Conservation (phyloP, 2,113 vertebrate species). For the Tor tambroides region DNA sequence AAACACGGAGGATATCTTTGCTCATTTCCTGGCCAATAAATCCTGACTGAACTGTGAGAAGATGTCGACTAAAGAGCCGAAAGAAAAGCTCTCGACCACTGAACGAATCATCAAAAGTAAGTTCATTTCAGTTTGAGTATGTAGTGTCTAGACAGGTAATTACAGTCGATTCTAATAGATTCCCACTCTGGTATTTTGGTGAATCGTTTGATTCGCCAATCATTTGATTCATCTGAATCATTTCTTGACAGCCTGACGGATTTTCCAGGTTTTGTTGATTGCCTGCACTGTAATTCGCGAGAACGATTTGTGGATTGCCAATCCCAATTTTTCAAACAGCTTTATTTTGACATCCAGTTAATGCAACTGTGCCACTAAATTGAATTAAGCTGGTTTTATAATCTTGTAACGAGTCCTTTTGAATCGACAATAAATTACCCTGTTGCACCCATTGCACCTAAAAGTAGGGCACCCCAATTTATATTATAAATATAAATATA, state of each 20-base stretch:
- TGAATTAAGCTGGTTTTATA: not conserved
- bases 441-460: not conserved
- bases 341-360: too few species aligned
- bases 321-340: too few species aligned
- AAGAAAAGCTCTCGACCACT: constrained; percentile 83
- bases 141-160: not conserved
- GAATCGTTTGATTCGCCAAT: constrained; percentile 10
- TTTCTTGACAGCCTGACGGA: not conserved
- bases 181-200: not conserved
- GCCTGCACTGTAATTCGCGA: too few species aligned
- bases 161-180: not conserved
- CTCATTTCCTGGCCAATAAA: constrained; percentile 33
- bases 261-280: not conserved
- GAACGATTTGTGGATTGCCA: too few species aligned
- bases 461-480: not conserved
- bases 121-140: constrained; percentile 40
- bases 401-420: not conserved
- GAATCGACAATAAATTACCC: not conserved
- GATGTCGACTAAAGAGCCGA: constrained; percentile 82
- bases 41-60: constrained; percentile 59
- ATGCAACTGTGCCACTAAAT: not conserved
- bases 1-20: constrained; percentile 20
- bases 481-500: too few species aligned
- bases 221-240: not conserved
- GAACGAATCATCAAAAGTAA: constrained; percentile 90